Conservation (phyloP, 1,140 invertebrate species). For the Thaumetopoea pityocampa region DNA sequence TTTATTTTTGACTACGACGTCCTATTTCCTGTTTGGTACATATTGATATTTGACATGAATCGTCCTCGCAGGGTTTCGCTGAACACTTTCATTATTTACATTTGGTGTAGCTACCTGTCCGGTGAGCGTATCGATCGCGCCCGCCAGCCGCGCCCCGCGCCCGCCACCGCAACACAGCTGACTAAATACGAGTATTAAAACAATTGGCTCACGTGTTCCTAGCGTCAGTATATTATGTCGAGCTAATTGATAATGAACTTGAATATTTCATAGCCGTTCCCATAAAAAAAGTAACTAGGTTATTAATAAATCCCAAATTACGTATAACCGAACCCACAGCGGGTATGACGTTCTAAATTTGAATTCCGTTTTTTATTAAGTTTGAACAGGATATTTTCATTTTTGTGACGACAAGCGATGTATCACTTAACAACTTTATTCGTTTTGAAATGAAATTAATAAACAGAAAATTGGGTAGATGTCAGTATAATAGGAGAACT, state of each 20-base stretch:
- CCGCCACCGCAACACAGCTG: slow-evolving; percentile 17
- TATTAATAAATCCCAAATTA: no score
- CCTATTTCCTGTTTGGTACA: slow-evolving; percentile 25
- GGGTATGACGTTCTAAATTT: background rate
- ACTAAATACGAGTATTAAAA: slow-evolving; percentile 51
- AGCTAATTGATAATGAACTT: slow-evolving; percentile 9
- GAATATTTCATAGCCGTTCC: slow-evolving; percentile 2
- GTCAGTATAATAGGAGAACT: no score
- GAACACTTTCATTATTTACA: slow-evolving; percentile 64
- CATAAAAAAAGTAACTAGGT: slow-evolving; percentile 1
- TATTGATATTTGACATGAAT: slow-evolving; percentile 51
- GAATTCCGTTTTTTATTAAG: background rate
- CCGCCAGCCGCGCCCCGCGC: slow-evolving; percentile 24
- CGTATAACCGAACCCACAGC: background rate
- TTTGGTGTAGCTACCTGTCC: slow-evolving; percentile 52
- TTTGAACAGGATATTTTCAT: no score
- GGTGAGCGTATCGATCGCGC: slow-evolving; percentile 48
- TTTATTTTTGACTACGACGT: slow-evolving; percentile 22
- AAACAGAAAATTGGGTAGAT: no score
- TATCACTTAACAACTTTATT: no score
- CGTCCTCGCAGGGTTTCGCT: slow-evolving; percentile 27
- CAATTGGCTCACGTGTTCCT: slow-evolving; percentile 30
- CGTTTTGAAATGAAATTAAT: no score
- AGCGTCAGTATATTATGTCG: slow-evolving; percentile 27
- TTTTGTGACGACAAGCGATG: no score